These are phyloP conservation scores for Myzus persicae DNA, from an alignment of 1,140 invertebrate genomes.

Conservation along the genomic window DNA sequence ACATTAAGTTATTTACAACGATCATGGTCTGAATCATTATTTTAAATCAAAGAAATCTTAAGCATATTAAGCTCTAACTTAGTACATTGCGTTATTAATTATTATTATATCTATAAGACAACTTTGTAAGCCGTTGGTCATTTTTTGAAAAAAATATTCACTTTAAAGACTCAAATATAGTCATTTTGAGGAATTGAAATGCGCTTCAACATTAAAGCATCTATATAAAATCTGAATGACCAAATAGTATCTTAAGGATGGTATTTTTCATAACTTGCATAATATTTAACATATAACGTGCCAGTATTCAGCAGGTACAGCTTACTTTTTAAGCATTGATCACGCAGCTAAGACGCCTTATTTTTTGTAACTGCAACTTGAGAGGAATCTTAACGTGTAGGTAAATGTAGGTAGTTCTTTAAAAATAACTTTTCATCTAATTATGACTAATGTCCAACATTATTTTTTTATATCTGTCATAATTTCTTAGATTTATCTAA, in stretches of 20 bases:
- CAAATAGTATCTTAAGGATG: neutral
- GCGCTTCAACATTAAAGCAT: neutral
- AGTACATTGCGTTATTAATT: neutral
- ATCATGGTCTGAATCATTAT: neutral
- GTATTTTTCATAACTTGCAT: neutral
- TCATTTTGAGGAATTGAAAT: neutral
- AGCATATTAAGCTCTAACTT: neutral
- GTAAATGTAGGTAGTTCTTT: neutral
- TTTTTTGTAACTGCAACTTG: neutral
- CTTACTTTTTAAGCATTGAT: neutral
- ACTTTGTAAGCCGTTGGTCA: neutral
- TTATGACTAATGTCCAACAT: neutral
- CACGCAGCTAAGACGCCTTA: neutral
- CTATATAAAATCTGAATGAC: too few relatives aligned
- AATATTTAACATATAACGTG: neutral
- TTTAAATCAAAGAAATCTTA: neutral
- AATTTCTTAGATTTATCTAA: conserved; percentile 14
- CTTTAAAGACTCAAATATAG: neutral
- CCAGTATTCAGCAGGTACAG: neutral
- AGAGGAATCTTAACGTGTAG: neutral
- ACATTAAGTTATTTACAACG: neutral
- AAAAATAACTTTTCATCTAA: neutral
- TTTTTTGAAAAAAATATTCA: neutral
- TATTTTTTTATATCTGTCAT: neutral
- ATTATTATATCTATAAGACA: neutral